Base-by-base conservation (phyloP, 2,888 invertebrate genomes). In the Diploptera punctata region DNA sequence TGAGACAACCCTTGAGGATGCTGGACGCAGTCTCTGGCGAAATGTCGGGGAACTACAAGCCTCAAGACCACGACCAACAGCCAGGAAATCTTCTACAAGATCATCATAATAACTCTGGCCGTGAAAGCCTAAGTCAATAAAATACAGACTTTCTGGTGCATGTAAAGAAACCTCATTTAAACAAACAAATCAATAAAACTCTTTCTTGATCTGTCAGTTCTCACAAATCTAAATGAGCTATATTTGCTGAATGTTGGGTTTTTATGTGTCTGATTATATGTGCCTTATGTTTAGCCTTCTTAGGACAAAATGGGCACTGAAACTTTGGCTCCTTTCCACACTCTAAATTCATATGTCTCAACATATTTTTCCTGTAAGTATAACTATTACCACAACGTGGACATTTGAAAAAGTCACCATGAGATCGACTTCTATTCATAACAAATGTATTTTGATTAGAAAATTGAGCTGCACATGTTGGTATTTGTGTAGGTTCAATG, bases 271-370 rank as follows among this genome's bases (percentile, higher is more conserved):
- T 43, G 29, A 57, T 43, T 52, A 73, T 21, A 54, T 57, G 54
- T 26, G 52, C 43, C 57, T 74, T 74, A 21, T 73, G 70, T 69
- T 77, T 77, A 13, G 68, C 70, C 24, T 67, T 60, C 71, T 69
- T 54, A 19, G 70, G 68, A 29, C 75, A 75, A 43, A 54, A 67
- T 26, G 73, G 68, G 47, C 73, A 75, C 57, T 75, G 71, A 67
- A 73, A 75, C 26, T 73, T 75, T n/a, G 74, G 75, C 24, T 81
- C 31, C 79, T 78, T 77, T 1, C 76, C 76, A 54, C 78, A 77
- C 47, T 77, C 76, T 33, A 77, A 73, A 3, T 68, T 69, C 43
- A 70, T 52, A 67, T 77, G 77, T 16, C 73, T 60, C 33, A 61
- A 43, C 60, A 74, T 69, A 62, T 72, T 68, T 33, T 75, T 70